A percentile compares a stretch with the other conserved stretches of the same genome.
Evolutionary conservation across 2,797 vertebrate genomes (phyloP).

Genomic region (Coccyzus lansbergi): DNA sequence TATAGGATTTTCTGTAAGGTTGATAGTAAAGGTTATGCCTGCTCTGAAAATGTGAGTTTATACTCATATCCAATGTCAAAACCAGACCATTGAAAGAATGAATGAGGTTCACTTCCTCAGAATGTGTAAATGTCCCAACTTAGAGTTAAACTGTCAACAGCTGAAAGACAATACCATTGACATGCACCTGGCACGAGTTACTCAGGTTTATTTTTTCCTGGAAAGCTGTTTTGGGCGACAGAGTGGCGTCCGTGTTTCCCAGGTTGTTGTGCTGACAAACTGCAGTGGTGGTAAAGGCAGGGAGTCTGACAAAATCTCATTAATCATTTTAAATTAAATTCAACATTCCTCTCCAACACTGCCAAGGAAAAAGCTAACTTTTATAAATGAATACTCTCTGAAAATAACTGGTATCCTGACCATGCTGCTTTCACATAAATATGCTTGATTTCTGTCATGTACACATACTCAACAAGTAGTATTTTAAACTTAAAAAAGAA

Average conservation of each 20-base stretch:
- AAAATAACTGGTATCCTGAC: slow-evolving; percentile 67
- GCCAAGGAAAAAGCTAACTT: slow-evolving; percentile 78
- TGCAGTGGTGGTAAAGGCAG: slow-evolving; percentile 86
- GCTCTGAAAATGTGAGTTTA: slow-evolving; percentile 7
- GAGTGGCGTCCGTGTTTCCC: slow-evolving; percentile 83
- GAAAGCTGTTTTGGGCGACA: slow-evolving; percentile 82
- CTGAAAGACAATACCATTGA: slow-evolving; percentile 75
- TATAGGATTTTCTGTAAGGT: neutral
- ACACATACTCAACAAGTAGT: neutral
- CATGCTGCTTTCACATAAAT: slow-evolving; percentile 62
- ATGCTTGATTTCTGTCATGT: neutral
- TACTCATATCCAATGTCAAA: slow-evolving; percentile 41
- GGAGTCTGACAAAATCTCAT: slow-evolving; percentile 89
- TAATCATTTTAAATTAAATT: slow-evolving; percentile 96
- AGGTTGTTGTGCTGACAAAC: slow-evolving; percentile 90
- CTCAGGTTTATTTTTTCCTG: slow-evolving; percentile 77
- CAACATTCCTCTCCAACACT: slow-evolving; percentile 78
- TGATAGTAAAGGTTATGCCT: neutral
- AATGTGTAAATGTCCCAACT: slow-evolving; percentile 64
- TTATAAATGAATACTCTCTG: slow-evolving; percentile 82
- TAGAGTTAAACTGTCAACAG: slow-evolving; percentile 78
- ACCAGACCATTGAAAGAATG: slow-evolving; percentile 20
- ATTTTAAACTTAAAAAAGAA: slow-evolving; percentile 61
- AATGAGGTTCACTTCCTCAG: slow-evolving; percentile 49
- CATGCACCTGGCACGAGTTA: slow-evolving; percentile 77